Base-by-base conservation (phyloP, 2,113 vertebrate genomes). In the Uropsilus gracilis region DNA sequence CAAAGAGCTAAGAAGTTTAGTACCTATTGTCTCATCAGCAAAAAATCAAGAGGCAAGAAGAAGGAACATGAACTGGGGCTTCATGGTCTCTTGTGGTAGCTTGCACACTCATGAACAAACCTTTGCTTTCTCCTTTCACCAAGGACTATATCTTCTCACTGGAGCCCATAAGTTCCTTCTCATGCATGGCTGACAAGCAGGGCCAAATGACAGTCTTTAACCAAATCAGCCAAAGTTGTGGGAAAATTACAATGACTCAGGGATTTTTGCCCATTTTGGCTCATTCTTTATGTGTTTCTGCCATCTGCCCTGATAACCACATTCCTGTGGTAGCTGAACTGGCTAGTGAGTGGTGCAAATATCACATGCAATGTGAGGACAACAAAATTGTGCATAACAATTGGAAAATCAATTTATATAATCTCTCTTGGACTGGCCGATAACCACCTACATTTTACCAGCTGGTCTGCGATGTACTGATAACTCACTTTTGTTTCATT, bases 211-310 rank as follows among this genome's bases (percentile, higher is more conserved):
- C 1, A 16, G 1, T 4, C 14, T 55, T 55, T 66, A 18, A 18
- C 8, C 14, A 50, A 66, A 14, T 10, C n/a, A 6, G 5, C 26
- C 4, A 12, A 39, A 42, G 6, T 0, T 20, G 24, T 10, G 0
- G 26, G 5, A 28, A 76, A 86, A 39, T 34, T 20, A 24, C 28
- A 28, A 7, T 1, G 2, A 42, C n/a, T 20, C 30, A 10, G 26
- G 10, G 6, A 6, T 34, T 17, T 46, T 46, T 34, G 26, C 17
- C 3, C 24, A 8, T 84, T 50, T 84, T 44, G 26, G n/a, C 3
- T 28, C 3, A 69, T 2, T 1, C 26, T 24, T 24, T 20, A n/a
- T 34, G 16, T 18, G 42, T 5, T 66, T 61, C 39, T 89, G 28
- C n/a, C 68, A 2, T 72, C 24, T 95, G 39, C 24, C 63, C 46